Base-by-base conservation (phyloP, 2,888 invertebrate species). In the Teinopalpus imperialis region DNA sequence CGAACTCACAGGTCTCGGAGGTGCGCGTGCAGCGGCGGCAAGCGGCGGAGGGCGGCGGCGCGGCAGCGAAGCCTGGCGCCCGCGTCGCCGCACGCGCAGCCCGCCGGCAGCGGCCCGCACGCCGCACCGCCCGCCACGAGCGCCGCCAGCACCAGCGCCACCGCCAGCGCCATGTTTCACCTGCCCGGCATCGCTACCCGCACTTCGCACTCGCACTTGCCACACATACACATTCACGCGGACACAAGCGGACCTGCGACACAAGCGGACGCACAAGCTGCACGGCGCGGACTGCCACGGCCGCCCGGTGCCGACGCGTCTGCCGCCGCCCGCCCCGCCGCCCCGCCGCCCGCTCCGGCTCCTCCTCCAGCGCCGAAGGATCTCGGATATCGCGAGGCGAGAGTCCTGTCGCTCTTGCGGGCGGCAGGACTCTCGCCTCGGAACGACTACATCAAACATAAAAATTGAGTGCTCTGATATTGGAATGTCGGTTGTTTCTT, bases 141-240 rank as follows among this genome's bases (percentile, higher is more conserved):
- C 41, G 58, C 50, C 52, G 46, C 54, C 55, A 47, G 44, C 53
- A 29, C 48, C 55, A 36, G 44, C 54, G 49, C 54, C 53, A 52
- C 51, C 57, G 54, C 59, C 55, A 51, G 54, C 51, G 51, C 53
- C 56, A 59, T 64, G 57, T 53, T 59, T 59, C 62, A 69, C 63
- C 64, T 52, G 40, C 56, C 52, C 43, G 26, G 50, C 43, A 51
- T 43, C 16, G 31, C 56, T 47, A 48, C 48, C 44, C 39, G 48
- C 40, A 48, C 58, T 74, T 92, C 92, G 53, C 91, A 8, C 18
- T 7, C 24, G 18, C 41, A 31, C 43, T 39, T 37, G 18, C 20
- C 47, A 31, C 50, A 14, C 92, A 32, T 92, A 90, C 1, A 92
- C 92, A 64, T 92, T 92, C 6, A 92, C 75, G 37, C 55, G 85